A percentile compares a stretch with the other conserved stretches of the same genome.
These are phyloP conservation scores for Spongilla lacustris DNA, from an alignment of 37 sponge, comb jelly and placozoan species.

Conservation along the genomic window DNA sequence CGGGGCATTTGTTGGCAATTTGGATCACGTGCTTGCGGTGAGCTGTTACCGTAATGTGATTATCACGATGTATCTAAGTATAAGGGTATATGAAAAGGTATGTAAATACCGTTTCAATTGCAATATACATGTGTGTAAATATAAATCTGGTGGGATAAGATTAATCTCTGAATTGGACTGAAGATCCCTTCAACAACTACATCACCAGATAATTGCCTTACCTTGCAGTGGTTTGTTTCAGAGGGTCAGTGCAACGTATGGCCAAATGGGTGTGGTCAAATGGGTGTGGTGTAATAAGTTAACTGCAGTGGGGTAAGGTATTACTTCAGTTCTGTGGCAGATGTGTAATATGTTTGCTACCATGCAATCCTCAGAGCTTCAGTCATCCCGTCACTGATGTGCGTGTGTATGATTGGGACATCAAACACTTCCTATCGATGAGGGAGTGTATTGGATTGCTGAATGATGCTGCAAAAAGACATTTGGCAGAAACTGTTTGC, in stretches of 20 bases:
- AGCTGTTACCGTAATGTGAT: too few species aligned
- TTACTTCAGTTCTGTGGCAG: background rate
- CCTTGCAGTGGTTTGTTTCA: background rate
- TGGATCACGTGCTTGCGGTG: slow-evolving; percentile 8
- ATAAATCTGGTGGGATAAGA: too few species aligned
- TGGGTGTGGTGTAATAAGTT: too few species aligned
- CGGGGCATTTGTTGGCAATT: slow-evolving; percentile 1
- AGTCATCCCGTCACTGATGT: slow-evolving; percentile 1
- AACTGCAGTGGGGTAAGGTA: background rate
- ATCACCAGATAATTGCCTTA: background rate
- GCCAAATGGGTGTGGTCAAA: too few species aligned
- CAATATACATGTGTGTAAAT: too few species aligned
- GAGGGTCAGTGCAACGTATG: too few species aligned
- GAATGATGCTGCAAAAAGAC: background rate
- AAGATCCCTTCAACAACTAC: too few species aligned
- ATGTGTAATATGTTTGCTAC: background rate
- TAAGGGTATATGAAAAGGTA: too few species aligned
- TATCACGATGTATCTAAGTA: too few species aligned
- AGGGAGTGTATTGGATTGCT: background rate
- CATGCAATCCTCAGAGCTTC: background rate
- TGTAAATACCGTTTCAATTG: too few species aligned
- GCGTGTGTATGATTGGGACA: slow-evolving; percentile 20
- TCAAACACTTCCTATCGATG: slow-evolving; percentile 17
- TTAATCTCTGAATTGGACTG: too few species aligned
- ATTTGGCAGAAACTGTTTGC: slow-evolving; percentile 25